A percentile compares a stretch with the other conserved stretches of the same genome.
Evolutionary conservation across 2,113 vertebrate genomes (phyloP).

Genomic region (Sminthopsis crassicaudata): DNA sequence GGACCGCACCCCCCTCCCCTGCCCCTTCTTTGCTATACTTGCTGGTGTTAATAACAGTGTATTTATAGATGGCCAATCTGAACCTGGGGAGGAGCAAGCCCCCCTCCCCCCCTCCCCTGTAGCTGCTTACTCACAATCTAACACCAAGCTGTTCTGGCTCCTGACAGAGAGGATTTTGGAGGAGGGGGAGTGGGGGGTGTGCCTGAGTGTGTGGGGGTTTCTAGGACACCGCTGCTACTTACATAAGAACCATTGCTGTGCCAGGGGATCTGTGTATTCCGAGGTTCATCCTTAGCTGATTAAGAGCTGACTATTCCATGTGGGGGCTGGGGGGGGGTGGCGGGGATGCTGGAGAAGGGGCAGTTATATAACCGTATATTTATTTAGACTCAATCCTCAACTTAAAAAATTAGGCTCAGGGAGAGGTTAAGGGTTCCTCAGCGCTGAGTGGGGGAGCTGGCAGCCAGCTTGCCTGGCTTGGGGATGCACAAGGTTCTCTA

Average conservation of each 20-base stretch:
- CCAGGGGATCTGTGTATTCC: constrained; percentile 6
- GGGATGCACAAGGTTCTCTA: neutral
- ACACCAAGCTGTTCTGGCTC: constrained; percentile 72
- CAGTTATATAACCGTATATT: constrained; percentile 76
- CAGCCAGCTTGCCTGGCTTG: neutral
- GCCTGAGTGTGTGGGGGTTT: neutral
- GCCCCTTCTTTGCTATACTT: constrained; percentile 49
- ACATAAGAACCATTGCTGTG: constrained; percentile 78
- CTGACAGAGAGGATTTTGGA: constrained; percentile 45
- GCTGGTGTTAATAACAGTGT: constrained; percentile 75
- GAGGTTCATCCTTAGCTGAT: constrained; percentile 77
- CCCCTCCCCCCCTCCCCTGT: constrained; percentile 24
- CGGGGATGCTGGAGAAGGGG: constrained; percentile 51
- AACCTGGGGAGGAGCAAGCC: constrained; percentile 58
- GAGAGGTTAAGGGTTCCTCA: constrained; percentile 65
- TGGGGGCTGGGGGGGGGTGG: constrained; percentile 61
- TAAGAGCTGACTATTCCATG: constrained; percentile 78
- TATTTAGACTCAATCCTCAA: constrained; percentile 61
- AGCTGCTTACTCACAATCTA: constrained; percentile 68
- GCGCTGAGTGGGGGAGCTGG: neutral
- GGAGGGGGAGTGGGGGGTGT: neutral
- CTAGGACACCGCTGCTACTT: constrained; percentile 71
- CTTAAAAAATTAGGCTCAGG: constrained; percentile 75
- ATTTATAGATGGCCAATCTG: constrained; percentile 78
- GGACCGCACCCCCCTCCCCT: neutral